Evolutionary conservation across 1,140 invertebrate genomes (phyloP).

Genomic region (Camponotus pennsylvanicus): DNA sequence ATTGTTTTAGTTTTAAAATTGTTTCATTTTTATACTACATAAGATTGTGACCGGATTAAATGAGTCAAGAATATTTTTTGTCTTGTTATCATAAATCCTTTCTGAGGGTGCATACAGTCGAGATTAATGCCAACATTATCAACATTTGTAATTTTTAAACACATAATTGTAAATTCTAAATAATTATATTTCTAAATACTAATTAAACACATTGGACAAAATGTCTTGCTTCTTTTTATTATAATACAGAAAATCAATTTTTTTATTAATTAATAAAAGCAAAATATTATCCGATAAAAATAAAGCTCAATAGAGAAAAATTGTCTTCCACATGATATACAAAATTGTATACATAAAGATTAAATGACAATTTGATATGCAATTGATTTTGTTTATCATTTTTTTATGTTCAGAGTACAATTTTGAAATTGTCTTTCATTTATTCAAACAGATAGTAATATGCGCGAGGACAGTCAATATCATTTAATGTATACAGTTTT

Average conservation of each 20-base stretch:
- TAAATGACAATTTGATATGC: conserved; percentile 39
- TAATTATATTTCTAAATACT: neutral
- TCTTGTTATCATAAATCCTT: too few species aligned
- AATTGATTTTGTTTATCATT: conserved; percentile 15
- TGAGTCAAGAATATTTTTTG: too few species aligned
- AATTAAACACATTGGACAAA: neutral
- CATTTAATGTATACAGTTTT: conserved; percentile 5
- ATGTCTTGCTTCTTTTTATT: neutral
- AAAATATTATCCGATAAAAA: neutral
- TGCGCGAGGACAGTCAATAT: neutral
- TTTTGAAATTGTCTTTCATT: conserved; percentile 7
- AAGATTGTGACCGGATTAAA: too few species aligned
- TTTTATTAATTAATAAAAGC: conserved; percentile 36
- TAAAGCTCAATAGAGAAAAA: neutral
- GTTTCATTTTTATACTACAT: too few species aligned
- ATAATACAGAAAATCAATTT: neutral
- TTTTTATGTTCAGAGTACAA: conserved; percentile 15
- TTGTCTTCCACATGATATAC: conserved; percentile 20
- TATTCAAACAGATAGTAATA: neutral
- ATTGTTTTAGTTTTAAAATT: too few species aligned
- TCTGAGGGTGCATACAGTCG: neutral
- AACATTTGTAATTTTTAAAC: conserved; percentile 11
- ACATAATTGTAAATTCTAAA: too few species aligned
- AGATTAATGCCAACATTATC: conserved; percentile 43
- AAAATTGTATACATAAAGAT: conserved; percentile 25